Evolutionary conservation across 2,797 vertebrate species (phyloP).

Genomic region (Arremon aurantiirostris): DNA sequence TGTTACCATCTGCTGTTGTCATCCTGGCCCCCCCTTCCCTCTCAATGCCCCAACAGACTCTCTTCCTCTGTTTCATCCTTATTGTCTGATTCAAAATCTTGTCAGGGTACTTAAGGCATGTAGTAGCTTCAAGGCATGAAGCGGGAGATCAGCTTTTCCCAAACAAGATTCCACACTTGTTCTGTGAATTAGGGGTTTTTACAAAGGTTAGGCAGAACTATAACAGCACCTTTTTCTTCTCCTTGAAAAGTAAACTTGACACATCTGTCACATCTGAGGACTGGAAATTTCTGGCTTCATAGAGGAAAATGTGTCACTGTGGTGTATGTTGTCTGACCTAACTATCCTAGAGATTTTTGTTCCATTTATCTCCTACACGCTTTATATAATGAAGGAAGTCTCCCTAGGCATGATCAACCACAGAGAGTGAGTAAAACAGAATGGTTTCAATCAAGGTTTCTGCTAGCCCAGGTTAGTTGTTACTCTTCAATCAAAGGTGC

Average conservation of each 20-base stretch:
- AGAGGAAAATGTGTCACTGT: constrained; percentile 42
- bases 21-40: background rate
- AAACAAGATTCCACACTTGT: constrained; percentile 6
- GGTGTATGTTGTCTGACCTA: constrained; percentile 43
- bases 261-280: constrained; percentile 31
- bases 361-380: constrained; percentile 43
- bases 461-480: constrained; percentile 32
- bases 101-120: constrained; percentile 41
- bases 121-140: constrained; percentile 47
- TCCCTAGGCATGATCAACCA: constrained; percentile 36
- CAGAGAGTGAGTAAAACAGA: constrained; percentile 43
- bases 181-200: constrained; percentile 42
- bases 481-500: constrained; percentile 29
- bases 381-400: constrained; percentile 64
- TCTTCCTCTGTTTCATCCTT: constrained; percentile 47
- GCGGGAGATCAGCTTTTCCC: constrained; percentile 11
- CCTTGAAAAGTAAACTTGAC: constrained; percentile 46
- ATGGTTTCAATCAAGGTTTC: constrained; percentile 55
- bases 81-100: constrained; percentile 58
- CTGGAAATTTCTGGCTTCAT: constrained; percentile 58
- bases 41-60: background rate
- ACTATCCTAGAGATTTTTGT: constrained; percentile 59
- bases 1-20: constrained; percentile 12
- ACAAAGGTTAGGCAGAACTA: constrained; percentile 19
- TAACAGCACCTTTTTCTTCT: constrained; percentile 17